These are phyloP conservation scores for Neoitamus cyanurus DNA, from an alignment of 2,888 invertebrate genomes.

Conservation along the genomic window DNA sequence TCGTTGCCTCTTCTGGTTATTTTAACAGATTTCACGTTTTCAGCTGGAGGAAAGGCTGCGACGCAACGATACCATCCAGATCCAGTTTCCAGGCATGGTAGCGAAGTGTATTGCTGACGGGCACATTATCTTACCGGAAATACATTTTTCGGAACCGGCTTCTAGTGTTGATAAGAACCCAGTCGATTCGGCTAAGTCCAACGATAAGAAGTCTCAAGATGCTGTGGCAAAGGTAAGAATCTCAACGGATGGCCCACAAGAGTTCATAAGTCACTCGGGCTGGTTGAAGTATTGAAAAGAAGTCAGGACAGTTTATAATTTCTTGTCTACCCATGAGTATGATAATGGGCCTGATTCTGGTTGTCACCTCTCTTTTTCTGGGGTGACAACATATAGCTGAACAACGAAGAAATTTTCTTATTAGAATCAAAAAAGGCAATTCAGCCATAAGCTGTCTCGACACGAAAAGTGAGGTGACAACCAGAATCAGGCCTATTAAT, in stretches of 20 bases:
- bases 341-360: neutral
- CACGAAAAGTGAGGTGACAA: no score
- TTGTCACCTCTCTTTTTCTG: neutral
- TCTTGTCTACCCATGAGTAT: no score
- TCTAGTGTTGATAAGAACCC: neutral
- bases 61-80: conserved; percentile 54
- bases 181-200: neutral
- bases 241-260: neutral
- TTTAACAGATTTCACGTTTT: neutral
- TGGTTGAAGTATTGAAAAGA: no score
- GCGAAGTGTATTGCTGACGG: conserved; percentile 52
- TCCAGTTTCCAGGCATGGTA: conserved; percentile 48
- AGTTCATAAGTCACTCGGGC: no score
- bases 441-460: no score
- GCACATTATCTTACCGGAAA: conserved; percentile 54
- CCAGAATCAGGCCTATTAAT: no score
- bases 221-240: neutral
- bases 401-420: no score
- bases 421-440: no score
- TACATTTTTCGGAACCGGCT: conserved; percentile 45
- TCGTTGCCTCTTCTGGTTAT: neutral
- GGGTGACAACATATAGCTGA: no score
- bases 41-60: conserved; percentile 33
- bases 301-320: no score
- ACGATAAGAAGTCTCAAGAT: neutral